Evolutionary conservation across 1,140 invertebrate species (phyloP), one percentile per base, ranked within the genome.

Genomic region (Nilaparvata lugens): DNA sequence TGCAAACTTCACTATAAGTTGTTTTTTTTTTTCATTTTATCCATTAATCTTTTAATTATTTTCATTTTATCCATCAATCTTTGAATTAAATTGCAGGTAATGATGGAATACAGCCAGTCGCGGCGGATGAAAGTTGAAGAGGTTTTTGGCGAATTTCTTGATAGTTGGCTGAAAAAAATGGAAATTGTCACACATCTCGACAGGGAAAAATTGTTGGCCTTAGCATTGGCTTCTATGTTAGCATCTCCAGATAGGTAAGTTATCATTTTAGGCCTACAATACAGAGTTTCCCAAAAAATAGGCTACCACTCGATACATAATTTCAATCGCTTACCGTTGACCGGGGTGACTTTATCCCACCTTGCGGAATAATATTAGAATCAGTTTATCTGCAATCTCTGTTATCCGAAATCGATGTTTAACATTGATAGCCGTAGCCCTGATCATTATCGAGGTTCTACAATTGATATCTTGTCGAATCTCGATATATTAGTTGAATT

Each of bases 211-310:
- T 75, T 93, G 13, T 81, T 81, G 74, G 85, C 85, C 19, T 74
- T 97, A 48, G 92, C 90, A 25, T 76, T 96, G 51, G 82, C 87
- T n/a, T 87, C 87, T 54, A 73, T 97, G 52, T 74, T 91, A 38
- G 84, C 81, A 9, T 80, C 79, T 5, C 81, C 86, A 19, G 38
- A 21, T 21, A 11, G 25, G 58, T 60, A 38, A 60, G 58, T 52
- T 14, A 16, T 52, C 19, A 6, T 6, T 48, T 48, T n/a, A 58
- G 16, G 11, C 23, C n/a, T 54, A 3, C 21, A 18, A 3, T 58
- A 5, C 19, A 45, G 21, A 54, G 2, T n/a, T 52, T n/a, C n/a
- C n/a, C n/a, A n/a, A n/a, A n/a, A n/a, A n/a, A n/a, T n/a, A n/a
- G n/a, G n/a, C n/a, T n/a, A n/a, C n/a, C n/a, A n/a, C n/a, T n/a